These are phyloP conservation scores for Zaprionus capensis DNA, from an alignment of 1,140 invertebrate genomes.

Conservation along the genomic window DNA sequence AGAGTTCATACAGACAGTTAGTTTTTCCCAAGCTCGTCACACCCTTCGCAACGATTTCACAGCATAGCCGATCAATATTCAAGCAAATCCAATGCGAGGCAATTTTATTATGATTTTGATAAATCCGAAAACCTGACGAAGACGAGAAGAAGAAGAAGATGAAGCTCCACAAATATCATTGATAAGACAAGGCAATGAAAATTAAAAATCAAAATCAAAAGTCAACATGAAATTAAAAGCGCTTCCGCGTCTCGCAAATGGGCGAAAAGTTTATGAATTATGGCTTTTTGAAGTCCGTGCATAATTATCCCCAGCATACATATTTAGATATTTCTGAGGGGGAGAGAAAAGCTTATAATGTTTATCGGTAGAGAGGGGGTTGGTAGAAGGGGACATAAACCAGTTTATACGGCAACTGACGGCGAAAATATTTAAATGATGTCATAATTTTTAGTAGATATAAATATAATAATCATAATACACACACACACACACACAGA, in stretches of 20 bases:
- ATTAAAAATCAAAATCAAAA: constrained; percentile 44
- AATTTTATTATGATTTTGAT: constrained; percentile 18
- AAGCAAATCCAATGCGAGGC: constrained; percentile 37
- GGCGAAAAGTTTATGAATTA: constrained; percentile 78
- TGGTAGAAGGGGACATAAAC: constrained; percentile 44
- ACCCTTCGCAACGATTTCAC: neutral
- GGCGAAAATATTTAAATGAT: constrained; percentile 82
- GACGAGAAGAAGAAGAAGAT: neutral
- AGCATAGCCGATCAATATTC: constrained; percentile 12
- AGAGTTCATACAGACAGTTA: too few species aligned
- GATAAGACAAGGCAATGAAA: constrained; percentile 52
- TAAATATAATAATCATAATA: constrained; percentile 75
- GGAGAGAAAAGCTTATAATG: neutral
- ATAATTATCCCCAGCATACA: constrained; percentile 58
- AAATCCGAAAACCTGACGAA: constrained; percentile 4
- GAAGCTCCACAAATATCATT: constrained; percentile 31
- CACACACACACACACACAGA: constrained; percentile 59
- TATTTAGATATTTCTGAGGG: constrained; percentile 19
- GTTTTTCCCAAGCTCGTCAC: neutral
- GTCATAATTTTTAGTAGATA: constrained; percentile 76
- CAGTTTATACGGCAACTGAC: constrained; percentile 69
- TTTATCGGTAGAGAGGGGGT: constrained; percentile 9
- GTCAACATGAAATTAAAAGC: constrained; percentile 61
- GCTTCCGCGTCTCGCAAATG: constrained; percentile 73
- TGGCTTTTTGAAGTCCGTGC: constrained; percentile 68